These are phyloP conservation scores for Drosophila ochracea DNA, from an alignment of 2,888 invertebrate species.

Conservation along the genomic window DNA sequence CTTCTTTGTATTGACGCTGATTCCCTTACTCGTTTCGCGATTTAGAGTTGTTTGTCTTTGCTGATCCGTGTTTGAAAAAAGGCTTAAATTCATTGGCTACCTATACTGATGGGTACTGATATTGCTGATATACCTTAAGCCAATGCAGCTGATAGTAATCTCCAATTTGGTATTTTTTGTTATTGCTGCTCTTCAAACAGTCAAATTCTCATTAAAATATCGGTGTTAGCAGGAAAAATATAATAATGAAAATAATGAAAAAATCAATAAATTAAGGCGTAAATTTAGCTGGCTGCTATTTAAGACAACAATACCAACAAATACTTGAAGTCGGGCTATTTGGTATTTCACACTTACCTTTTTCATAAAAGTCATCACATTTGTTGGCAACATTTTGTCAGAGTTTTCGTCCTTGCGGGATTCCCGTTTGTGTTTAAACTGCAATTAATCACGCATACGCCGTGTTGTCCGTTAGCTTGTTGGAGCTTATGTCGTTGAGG, in stretches of 20 bases:
- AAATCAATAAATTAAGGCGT: conserved; percentile 47
- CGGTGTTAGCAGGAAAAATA: conserved; percentile 33
- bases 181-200: conserved; percentile 31
- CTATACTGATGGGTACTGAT: not conserved
- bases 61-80: conserved; percentile 50
- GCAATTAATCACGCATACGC: conserved; percentile 78
- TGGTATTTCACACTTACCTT: conserved; percentile 90
- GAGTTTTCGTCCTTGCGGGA: conserved; percentile 22
- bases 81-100: conserved; percentile 31
- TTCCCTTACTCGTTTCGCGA: conserved; percentile 1
- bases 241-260: conserved; percentile 27
- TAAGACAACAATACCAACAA: conserved; percentile 28
- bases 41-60: conserved; percentile 42
- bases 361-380: conserved; percentile 96
- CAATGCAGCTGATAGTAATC: conserved; percentile 38
- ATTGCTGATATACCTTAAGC: conserved; percentile 14
- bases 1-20: conserved; percentile 14
- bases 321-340: conserved; percentile 9
- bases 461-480: conserved; percentile 28
- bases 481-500: conserved; percentile 41
- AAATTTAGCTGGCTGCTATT: conserved; percentile 41
- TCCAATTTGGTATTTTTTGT: conserved; percentile 34
- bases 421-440: conserved; percentile 55
- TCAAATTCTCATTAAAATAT: conserved; percentile 60
- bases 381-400: conserved; percentile 92